These are phyloP conservation scores for Kryphioiulus occultus DNA, from an alignment of 2,888 invertebrate species.

Conservation along the genomic window DNA sequence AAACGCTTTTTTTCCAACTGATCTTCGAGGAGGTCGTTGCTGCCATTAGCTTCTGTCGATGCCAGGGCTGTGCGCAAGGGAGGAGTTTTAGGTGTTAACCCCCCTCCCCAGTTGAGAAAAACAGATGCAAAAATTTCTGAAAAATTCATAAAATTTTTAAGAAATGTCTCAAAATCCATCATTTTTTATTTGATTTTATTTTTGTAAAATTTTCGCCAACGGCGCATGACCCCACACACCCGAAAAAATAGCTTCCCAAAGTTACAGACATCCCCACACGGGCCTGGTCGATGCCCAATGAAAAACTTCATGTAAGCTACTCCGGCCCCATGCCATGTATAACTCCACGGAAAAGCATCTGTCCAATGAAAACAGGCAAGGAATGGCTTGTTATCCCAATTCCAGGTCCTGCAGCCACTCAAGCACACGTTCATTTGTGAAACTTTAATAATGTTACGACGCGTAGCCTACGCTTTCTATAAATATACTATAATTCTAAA, in stretches of 20 bases:
- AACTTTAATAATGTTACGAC: slow-evolving; percentile 28
- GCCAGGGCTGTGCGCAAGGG: no score
- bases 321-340: not conserved
- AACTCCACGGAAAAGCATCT: not conserved
- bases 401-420: not conserved
- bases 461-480: slow-evolving; percentile 31
- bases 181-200: no score
- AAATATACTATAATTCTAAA: slow-evolving; percentile 30
- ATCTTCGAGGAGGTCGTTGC: slow-evolving; percentile 35
- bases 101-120: no score
- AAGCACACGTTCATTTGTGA: not conserved
- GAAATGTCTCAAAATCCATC: no score
- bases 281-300: slow-evolving; percentile 26
- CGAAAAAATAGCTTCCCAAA: no score
- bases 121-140: no score
- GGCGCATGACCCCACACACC: no score
- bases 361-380: not conserved
- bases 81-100: no score
- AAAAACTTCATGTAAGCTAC: slow-evolving; percentile 20
- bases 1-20: not conserved
- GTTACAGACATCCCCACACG: no score
- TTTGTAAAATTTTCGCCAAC: no score
- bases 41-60: slow-evolving; percentile 31
- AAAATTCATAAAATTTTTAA: no score
- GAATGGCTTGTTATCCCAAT: not conserved